Base-by-base conservation (phyloP, 2,797 vertebrate species). In the Alcedo atthis region DNA sequence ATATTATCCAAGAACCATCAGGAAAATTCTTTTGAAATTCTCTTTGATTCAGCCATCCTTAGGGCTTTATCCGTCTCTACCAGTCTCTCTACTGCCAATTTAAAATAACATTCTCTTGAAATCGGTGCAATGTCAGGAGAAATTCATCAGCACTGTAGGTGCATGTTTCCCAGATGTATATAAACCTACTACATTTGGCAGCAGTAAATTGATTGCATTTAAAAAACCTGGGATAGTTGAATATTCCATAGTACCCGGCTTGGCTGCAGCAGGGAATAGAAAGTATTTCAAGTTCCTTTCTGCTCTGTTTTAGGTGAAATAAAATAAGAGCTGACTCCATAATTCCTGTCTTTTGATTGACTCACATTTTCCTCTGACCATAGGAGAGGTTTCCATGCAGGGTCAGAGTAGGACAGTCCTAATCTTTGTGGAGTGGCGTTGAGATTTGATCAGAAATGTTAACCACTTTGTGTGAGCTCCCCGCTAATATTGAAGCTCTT, bases 91-190 rank as follows among this genome's bases (percentile, higher is more conserved):
- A 90, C 92, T 95, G 94, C 95, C 85, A 94, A 94, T 96, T 95
- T 96, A 96, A 93, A 95, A 94, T 87, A 95, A 94, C 94, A 93
- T 94, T 95, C 94, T 96, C 92, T 83, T 92, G 94, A 95, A 96
- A 96, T 94, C 89, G 91, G 93, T 85, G 87, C 94, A 93, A 59
- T 89, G 92, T 96, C 95, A 95, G 94, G 95, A 96, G 96, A 94
- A 94, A 95, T 92, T 95, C 94, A 87, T 96, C 94, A 92, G 85
- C 89, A 84, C 90, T 2, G 11, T 93, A 84, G 95, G 90, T 94
- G 85, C 92, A n/a, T 67, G 81, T 95, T 94, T 94, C 95, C 92
- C 95, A 95, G 90, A 89, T 91, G 92, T 92, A 74, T 93, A 87
- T 94, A 89, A 96, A 94, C 84, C 80, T 70, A 76, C 87, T 94